These are phyloP conservation scores for Baryphthengus martii DNA, from an alignment of 2,113 vertebrate genomes.

Conservation along the genomic window DNA sequence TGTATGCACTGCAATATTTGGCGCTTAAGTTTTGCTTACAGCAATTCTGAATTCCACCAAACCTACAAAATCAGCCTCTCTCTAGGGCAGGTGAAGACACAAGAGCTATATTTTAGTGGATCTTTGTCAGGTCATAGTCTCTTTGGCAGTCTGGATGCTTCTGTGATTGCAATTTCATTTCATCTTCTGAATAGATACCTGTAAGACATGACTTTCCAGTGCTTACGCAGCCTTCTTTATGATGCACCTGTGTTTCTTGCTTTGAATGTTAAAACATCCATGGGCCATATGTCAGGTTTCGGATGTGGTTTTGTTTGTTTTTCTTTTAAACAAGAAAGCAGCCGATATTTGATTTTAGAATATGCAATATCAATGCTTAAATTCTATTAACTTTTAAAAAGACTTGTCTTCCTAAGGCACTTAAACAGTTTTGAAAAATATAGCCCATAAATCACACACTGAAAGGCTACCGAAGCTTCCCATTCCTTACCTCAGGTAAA, in stretches of 20 bases:
- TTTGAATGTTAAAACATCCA: not conserved
- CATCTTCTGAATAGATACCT: not conserved
- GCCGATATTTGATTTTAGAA: not conserved
- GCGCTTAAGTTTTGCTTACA: not conserved
- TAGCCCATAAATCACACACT: not conserved
- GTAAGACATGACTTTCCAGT: not conserved
- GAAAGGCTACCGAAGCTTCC: not conserved
- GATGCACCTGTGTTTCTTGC: not conserved
- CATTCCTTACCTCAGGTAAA: not conserved
- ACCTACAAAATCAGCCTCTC: not conserved
- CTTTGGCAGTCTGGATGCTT: not conserved
- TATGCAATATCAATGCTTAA: not conserved
- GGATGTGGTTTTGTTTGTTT: accelerated
- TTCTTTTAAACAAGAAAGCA: not conserved
- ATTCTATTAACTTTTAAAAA: not conserved
- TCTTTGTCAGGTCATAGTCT: not conserved
- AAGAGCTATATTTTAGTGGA: not conserved
- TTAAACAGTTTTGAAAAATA: not conserved
- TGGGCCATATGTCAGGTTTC: not conserved
- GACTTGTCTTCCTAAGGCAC: not conserved
- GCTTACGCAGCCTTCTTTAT: not conserved
- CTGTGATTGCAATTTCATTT: not conserved
- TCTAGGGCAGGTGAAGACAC: not conserved
- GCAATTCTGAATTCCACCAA: not conserved
- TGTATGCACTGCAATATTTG: not conserved